phyloP scores from a whole-genome alignment of 2,888 invertebrate species.

The Noctua janthina region DNA sequence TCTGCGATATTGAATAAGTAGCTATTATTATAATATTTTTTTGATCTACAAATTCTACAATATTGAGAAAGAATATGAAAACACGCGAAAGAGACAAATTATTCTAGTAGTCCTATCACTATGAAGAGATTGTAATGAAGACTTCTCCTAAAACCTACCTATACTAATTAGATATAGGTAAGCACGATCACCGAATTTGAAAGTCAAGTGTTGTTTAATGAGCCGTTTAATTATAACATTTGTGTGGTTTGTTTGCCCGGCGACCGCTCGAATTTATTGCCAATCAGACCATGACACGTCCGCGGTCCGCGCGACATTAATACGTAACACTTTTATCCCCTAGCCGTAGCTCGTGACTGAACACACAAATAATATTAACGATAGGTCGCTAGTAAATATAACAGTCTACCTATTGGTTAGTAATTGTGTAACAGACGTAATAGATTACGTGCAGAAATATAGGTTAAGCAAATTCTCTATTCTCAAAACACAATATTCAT shows the following conservation, averaged over 20 bases:
- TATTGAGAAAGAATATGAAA: not conserved
- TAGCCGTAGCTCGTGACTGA: slow-evolving; percentile 48
- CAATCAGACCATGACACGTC: slow-evolving; percentile 69
- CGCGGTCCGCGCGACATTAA: slow-evolving; percentile 59
- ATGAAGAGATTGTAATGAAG: not conserved
- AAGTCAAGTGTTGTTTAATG: slow-evolving; percentile 53
- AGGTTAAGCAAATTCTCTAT: not conserved
- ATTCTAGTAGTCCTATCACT: not conserved
- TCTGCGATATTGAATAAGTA: not conserved
- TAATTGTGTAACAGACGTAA: slow-evolving; percentile 34
- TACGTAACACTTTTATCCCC: slow-evolving; percentile 59
- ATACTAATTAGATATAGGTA: slow-evolving; percentile 18
- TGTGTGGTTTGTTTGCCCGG: slow-evolving; percentile 53
- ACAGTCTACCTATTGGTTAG: slow-evolving; percentile 4
- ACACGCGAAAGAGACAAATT: not conserved
- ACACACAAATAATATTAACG: slow-evolving; percentile 51
- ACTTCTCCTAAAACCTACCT: not conserved
- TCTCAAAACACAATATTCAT: not conserved
- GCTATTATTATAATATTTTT: too few relatives aligned
- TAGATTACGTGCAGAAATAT: slow-evolving; percentile 27
- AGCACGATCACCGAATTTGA: slow-evolving; percentile 35
- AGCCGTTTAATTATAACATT: slow-evolving; percentile 56
- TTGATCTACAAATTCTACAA: not conserved
- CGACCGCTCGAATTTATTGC: slow-evolving; percentile 63
- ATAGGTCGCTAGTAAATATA: slow-evolving; percentile 35